phyloP scores from a whole-genome alignment of 1,140 invertebrate species.

The Zaprionus inermis region DNA sequence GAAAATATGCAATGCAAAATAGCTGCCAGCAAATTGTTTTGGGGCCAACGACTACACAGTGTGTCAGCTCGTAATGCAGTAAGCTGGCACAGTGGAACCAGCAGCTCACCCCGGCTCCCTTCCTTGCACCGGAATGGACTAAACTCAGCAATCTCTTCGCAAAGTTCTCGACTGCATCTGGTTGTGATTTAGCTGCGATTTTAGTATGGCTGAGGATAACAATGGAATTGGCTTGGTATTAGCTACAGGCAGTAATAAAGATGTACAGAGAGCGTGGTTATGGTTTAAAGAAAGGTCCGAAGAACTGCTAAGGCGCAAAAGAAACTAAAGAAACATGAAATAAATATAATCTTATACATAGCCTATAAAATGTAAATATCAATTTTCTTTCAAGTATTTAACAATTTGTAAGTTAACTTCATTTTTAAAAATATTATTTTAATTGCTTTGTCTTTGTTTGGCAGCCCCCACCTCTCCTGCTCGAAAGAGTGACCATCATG shows the following conservation, averaged over 20 bases:
- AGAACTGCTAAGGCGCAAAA: too few relatives aligned
- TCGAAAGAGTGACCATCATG: neutral
- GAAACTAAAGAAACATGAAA: too few relatives aligned
- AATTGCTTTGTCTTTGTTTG: neutral
- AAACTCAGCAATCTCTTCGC: neutral
- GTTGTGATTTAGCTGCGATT: neutral
- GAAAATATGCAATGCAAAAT: conserved; percentile 63
- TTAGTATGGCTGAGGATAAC: neutral
- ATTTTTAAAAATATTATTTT: too few relatives aligned
- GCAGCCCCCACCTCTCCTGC: neutral
- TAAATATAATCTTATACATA: too few relatives aligned
- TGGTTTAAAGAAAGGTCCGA: too few relatives aligned
- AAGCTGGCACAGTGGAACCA: conserved; percentile 10
- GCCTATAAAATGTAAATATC: too few relatives aligned
- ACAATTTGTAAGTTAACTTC: too few relatives aligned
- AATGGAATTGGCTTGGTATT: neutral
- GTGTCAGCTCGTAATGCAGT: conserved; percentile 50
- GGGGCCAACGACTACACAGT: too few relatives aligned
- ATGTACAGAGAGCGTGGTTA: too few relatives aligned
- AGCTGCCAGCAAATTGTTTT: conserved; percentile 57
- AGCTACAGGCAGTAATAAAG: neutral
- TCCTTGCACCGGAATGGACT: neutral
- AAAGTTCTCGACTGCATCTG: neutral
- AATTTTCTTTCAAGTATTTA: too few relatives aligned
- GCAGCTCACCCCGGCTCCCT: neutral